Base-by-base conservation (phyloP, 2,113 vertebrate species). In the Solenodon paradoxus region DNA sequence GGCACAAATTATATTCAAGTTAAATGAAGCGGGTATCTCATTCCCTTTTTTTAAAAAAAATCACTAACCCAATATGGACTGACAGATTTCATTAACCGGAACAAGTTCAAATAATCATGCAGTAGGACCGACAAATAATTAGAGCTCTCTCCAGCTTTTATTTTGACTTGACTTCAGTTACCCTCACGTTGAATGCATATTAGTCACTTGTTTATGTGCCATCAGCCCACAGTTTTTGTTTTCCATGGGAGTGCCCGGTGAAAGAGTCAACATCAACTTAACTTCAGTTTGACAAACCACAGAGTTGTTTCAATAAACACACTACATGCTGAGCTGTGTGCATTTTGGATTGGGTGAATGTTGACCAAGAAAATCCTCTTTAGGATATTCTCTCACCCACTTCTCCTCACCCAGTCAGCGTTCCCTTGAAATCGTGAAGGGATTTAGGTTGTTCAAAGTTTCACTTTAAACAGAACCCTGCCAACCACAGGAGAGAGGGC, bases 31-130 rank as follows among this genome's bases (percentile, higher is more conserved):
- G 89, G 53, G 59, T 85, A 59, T 80, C 6, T 42, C 69, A 79
- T 32, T 3, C 20, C 26, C 83, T 97, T 95, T 86, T 61, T 32
- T 57, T 64, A 38, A 94, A n/a, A n/a, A n/a, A n/a, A n/a, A 90
- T 35, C 57, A 63, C 63, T 71, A 92, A 95, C 28, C 9, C 53
- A 40, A 8, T 64, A 82, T 47, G 51, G 81, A 95, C 78, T 88
- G 72, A 94, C 95, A 92, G 94, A 66, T 83, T 57, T 47, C 0
- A 51, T 53, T 92, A 92, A 95, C 92, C 93, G 42, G 74, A 91
- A 96, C 89, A 79, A 90, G 49, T 95, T 95, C 96, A 66, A 97
- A 83, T 30, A 82, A 87, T 90, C 80, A 61, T 61, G 22, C 7
- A 85, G 55, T 72, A 81, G 90, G 53, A 80, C 75, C 38, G 94